Evolutionary conservation across 2,888 invertebrate genomes (phyloP).

Genomic region (Bembecia ichneumoniformis): DNA sequence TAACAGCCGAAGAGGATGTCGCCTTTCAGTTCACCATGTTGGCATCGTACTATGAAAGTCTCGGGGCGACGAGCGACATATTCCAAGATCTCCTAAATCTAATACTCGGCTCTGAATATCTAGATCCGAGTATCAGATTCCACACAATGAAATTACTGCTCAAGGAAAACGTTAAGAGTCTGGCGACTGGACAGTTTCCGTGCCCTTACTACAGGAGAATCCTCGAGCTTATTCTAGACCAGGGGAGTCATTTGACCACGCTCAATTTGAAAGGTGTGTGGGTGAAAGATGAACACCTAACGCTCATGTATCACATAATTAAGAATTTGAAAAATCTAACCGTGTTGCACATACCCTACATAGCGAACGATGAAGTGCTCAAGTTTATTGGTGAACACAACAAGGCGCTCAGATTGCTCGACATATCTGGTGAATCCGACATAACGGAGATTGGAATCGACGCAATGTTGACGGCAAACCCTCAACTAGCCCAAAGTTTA

Average conservation of each 20-base stretch:
- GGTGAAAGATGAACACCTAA: conserved; percentile 79
- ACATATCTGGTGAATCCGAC: conserved; percentile 80
- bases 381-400: conserved; percentile 72
- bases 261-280: conserved; percentile 81
- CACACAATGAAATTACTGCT: conserved; percentile 76
- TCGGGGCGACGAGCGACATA: conserved; percentile 77
- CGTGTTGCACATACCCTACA: conserved; percentile 77
- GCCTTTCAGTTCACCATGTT: conserved; percentile 73
- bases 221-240: conserved; percentile 75
- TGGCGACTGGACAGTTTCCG: conserved; percentile 79
- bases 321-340: conserved; percentile 73
- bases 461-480: conserved; percentile 64
- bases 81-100: conserved; percentile 78
- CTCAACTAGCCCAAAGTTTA: conserved; percentile 66
- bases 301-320: conserved; percentile 74
- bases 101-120: conserved; percentile 75
- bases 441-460: conserved; percentile 77
- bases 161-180: conserved; percentile 75
- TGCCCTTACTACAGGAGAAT: conserved; percentile 80
- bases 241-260: conserved; percentile 75
- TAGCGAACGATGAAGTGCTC: conserved; percentile 78
- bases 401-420: conserved; percentile 71
- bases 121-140: conserved; percentile 78
- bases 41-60: conserved; percentile 71
- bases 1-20: conserved; percentile 73